Evolutionary conservation across 1,140 invertebrate genomes (phyloP).

Genomic region (Wasmannia auropunctata): DNA sequence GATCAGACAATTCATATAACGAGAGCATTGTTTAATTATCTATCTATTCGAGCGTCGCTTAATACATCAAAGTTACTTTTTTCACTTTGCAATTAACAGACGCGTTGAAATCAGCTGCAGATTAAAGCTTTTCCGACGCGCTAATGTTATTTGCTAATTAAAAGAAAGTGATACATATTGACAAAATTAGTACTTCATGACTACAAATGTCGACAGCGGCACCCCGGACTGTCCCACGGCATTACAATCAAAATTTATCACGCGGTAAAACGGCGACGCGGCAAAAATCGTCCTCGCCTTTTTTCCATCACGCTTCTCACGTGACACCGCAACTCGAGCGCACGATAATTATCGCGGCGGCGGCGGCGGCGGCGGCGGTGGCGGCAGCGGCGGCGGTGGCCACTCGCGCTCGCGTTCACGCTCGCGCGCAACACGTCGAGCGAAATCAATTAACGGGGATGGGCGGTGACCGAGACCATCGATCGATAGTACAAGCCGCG

Average conservation of each 20-base stretch:
- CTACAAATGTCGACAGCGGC: constrained; percentile 18
- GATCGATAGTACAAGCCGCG: constrained; percentile 56
- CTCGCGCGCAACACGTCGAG: constrained; percentile 35
- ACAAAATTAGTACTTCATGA: neutral
- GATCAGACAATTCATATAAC: neutral
- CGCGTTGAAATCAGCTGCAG: neutral
- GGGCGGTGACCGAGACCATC: constrained; percentile 31
- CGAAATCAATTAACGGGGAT: constrained; percentile 70
- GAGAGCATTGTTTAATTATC: neutral
- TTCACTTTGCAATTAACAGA: neutral
- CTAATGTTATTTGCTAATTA: neutral
- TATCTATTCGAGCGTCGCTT: neutral
- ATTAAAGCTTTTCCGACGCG: neutral
- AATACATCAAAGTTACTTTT: neutral
- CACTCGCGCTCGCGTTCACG: constrained; percentile 46
- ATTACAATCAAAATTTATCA: constrained; percentile 57
- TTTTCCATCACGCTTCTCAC: constrained; percentile 58
- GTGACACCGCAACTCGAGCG: constrained; percentile 62
- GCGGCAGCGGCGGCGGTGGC: constrained; percentile 38
- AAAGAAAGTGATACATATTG: neutral
- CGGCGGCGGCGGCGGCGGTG: constrained; percentile 38
- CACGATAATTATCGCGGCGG: constrained; percentile 68
- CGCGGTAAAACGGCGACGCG: neutral
- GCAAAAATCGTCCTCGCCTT: constrained; percentile 54
- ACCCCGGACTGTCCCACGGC: neutral